Conservation (phyloP, 2,113 vertebrate genomes). For the Lates calcarifer region DNA sequence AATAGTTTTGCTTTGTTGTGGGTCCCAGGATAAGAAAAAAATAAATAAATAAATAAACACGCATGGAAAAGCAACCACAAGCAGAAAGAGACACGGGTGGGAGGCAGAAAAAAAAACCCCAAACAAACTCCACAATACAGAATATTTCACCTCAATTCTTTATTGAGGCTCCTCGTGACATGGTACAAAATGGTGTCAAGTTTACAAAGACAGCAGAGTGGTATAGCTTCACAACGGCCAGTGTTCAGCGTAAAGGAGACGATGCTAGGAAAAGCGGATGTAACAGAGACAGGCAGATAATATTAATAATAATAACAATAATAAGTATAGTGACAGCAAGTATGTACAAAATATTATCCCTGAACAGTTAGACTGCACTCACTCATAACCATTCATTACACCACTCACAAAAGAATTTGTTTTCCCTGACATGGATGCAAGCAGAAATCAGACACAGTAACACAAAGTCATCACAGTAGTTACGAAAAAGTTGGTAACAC, state of each 20-base stretch:
- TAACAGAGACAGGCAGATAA: slow-evolving; percentile 66
- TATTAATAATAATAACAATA: slow-evolving; percentile 54
- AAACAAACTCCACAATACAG: slow-evolving; percentile 16
- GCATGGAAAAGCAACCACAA: slow-evolving; percentile 20
- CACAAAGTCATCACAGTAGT: slow-evolving; percentile 61
- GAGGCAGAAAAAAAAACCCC: not conserved
- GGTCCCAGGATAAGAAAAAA: slow-evolving; percentile 32
- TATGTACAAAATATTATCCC: slow-evolving; percentile 80
- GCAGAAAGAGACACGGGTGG: not conserved
- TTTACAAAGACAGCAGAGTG: slow-evolving; percentile 71
- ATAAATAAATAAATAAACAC: slow-evolving; percentile 25
- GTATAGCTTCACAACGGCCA: slow-evolving; percentile 69
- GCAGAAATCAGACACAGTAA: slow-evolving; percentile 24
- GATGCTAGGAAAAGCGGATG: slow-evolving; percentile 52
- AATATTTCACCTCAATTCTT: slow-evolving; percentile 72
- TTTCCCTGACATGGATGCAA: slow-evolving; percentile 72
- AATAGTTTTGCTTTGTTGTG: slow-evolving; percentile 73
- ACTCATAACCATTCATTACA: slow-evolving; percentile 55
- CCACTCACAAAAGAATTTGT: slow-evolving; percentile 24
- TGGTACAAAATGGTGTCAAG: slow-evolving; percentile 75
- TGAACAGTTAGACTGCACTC: slow-evolving; percentile 81
- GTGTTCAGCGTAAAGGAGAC: slow-evolving; percentile 61
- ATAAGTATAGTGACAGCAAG: slow-evolving; percentile 56
- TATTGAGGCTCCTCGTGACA: slow-evolving; percentile 77
- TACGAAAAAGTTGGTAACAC: slow-evolving; percentile 16